phyloP scores from a whole-genome alignment of 2,113 vertebrate species.

The Tetraodon nigroviridis region DNA sequence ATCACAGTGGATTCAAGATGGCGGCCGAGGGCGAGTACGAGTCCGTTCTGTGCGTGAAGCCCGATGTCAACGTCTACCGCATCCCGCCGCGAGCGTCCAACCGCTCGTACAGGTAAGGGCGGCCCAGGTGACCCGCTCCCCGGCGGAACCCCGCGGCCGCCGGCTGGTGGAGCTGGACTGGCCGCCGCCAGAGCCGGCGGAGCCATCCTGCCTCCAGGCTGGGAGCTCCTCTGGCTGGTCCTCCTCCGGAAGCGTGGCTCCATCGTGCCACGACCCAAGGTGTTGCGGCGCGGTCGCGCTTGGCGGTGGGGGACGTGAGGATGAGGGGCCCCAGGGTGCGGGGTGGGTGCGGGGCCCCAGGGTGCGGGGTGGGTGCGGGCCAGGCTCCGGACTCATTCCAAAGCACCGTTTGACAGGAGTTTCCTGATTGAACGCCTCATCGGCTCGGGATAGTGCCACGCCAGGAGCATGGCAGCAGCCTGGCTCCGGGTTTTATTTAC shows the following conservation, averaged over 20 bases:
- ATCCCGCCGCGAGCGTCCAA: slow-evolving; percentile 92
- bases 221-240: too few species aligned
- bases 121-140: too few species aligned
- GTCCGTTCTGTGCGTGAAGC: slow-evolving; percentile 90
- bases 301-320: slow-evolving; percentile 14
- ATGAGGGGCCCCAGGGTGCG: slow-evolving; percentile 13
- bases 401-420: too few species aligned
- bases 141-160: not conserved
- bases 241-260: too few species aligned
- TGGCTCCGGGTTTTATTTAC: too few species aligned
- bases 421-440: too few species aligned
- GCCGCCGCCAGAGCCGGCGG: slow-evolving; percentile 4
- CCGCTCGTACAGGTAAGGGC: slow-evolving; percentile 85
- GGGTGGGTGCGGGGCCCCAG: slow-evolving; percentile 28
- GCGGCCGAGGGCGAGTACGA: slow-evolving; percentile 88
- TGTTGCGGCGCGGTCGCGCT: not conserved
- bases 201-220: not conserved
- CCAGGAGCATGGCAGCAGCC: too few species aligned
- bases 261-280: not conserved
- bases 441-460: too few species aligned
- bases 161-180: slow-evolving; percentile 1
- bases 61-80: slow-evolving; percentile 90
- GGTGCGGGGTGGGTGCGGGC: not conserved
- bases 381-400: too few species aligned
- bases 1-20: slow-evolving; percentile 73